A percentile compares a stretch with the other conserved stretches of the same genome.
These are phyloP conservation scores for Drosophila maculinotata DNA, from an alignment of 2,888 invertebrate species.

Conservation along the genomic window DNA sequence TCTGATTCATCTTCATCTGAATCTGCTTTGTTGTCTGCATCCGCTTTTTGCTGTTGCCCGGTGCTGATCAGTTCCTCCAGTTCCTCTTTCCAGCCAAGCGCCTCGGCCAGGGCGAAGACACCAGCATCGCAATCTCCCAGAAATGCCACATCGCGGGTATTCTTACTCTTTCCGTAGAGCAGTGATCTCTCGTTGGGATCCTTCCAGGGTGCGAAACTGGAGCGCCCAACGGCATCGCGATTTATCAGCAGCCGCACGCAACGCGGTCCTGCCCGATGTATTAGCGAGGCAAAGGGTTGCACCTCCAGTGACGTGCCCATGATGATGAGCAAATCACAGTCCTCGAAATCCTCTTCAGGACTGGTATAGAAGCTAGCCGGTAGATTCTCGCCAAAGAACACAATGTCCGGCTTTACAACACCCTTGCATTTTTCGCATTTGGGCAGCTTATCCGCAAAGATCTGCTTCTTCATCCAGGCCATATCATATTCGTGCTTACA, in stretches of 20 bases:
- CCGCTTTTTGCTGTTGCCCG: conserved; percentile 86
- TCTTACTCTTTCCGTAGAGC: conserved; percentile 88
- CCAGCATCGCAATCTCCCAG: conserved; percentile 94
- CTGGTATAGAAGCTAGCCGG: conserved; percentile 91
- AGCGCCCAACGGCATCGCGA: conserved; percentile 90
- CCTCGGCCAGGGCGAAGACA: conserved; percentile 89
- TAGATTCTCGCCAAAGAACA: conserved; percentile 97
- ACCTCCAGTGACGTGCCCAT: conserved; percentile 98
- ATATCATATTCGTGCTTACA: conserved; percentile 91
- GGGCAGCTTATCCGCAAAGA: conserved; percentile 90
- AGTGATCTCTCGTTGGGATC: conserved; percentile 86
- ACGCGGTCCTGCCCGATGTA: conserved; percentile 90
- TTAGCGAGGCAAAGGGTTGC: conserved; percentile 96
- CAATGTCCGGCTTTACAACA: conserved; percentile 97
- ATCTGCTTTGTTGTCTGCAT: not conserved
- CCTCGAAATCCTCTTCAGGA: conserved; percentile 90
- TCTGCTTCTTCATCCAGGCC: conserved; percentile 94
- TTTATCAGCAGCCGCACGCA: conserved; percentile 95
- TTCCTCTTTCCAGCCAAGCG: conserved; percentile 92
- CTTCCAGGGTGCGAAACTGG: conserved; percentile 77
- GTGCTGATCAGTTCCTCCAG: conserved; percentile 86
- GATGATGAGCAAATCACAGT: conserved; percentile 96
- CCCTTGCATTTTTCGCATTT: conserved; percentile 91
- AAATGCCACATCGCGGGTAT: conserved; percentile 90
- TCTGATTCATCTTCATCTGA: not conserved